A percentile compares a stretch with the other conserved stretches of the same genome.
Evolutionary conservation across 1,140 invertebrate genomes (phyloP).

Genomic region (Ylistrum balloti): DNA sequence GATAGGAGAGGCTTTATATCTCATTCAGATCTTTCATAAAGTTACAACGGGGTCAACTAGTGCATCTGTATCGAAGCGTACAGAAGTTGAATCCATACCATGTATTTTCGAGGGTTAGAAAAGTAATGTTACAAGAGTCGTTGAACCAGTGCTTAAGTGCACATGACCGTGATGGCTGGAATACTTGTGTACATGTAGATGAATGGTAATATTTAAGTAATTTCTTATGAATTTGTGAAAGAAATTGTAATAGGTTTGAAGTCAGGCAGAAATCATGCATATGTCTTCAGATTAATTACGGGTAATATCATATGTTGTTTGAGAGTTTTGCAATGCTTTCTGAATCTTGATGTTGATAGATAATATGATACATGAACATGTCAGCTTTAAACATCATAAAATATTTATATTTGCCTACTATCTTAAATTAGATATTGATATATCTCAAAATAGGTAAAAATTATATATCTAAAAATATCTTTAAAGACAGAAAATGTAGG

Average conservation of each 20-base stretch:
- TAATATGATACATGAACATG: too few species aligned
- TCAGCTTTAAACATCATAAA: too few species aligned
- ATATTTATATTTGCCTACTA: too few species aligned
- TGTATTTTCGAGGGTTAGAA: not conserved
- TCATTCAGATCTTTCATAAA: slow-evolving; percentile 14
- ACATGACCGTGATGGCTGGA: not conserved
- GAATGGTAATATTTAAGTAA: not conserved
- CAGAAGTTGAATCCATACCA: not conserved
- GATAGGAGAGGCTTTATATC: not conserved
- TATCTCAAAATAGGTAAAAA: too few species aligned
- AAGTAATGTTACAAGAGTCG: not conserved
- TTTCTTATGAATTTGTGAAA: not conserved
- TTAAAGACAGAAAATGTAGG: too few species aligned
- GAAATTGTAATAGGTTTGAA: not conserved
- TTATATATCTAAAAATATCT: too few species aligned
- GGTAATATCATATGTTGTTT: not conserved
- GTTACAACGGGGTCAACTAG: slow-evolving; percentile 13
- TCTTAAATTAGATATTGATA: too few species aligned
- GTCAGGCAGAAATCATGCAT: too few species aligned
- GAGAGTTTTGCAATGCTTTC: not conserved
- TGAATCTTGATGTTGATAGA: not conserved
- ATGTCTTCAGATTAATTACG: too few species aligned
- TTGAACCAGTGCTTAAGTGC: not conserved
- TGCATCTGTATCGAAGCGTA: slow-evolving; percentile 11
- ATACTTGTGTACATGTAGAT: not conserved